Evolutionary conservation across 2,888 invertebrate genomes (phyloP).

Genomic region (Thysanoteuthis rhombus): DNA sequence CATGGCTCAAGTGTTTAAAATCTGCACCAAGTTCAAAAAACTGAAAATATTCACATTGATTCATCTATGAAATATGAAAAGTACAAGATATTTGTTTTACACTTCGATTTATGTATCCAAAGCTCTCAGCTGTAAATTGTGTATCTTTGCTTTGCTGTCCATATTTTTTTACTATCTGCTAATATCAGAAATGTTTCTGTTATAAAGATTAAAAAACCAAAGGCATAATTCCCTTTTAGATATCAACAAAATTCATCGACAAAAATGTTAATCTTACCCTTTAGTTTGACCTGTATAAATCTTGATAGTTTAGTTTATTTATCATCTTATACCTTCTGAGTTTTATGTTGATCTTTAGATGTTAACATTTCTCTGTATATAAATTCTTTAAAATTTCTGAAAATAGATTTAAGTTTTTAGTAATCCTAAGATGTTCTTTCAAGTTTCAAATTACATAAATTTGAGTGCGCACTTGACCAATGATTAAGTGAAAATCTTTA

Average conservation of each 20-base stretch:
- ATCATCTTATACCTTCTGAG: neutral
- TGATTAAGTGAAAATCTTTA: neutral
- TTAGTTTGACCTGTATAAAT: neutral
- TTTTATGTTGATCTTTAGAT: neutral
- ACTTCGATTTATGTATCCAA: neutral
- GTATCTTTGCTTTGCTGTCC: too few species aligned
- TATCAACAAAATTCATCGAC: too few species aligned
- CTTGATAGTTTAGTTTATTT: neutral
- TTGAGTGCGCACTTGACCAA: neutral
- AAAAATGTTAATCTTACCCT: neutral
- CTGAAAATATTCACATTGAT: neutral
- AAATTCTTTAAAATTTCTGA: neutral
- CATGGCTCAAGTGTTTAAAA: neutral
- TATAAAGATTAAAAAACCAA: too few species aligned
- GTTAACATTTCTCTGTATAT: neutral
- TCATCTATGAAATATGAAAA: neutral
- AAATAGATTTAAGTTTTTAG: neutral
- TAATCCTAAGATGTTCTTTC: too few species aligned
- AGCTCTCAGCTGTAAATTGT: neutral
- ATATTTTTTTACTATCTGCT: neutral
- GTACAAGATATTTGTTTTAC: neutral
- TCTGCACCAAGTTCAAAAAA: neutral
- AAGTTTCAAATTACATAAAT: too few species aligned
- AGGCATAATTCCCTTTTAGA: too few species aligned
- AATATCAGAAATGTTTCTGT: neutral